These are phyloP conservation scores for Edolisoma coerulescens DNA, from an alignment of 2,113 vertebrate genomes.

Conservation along the genomic window DNA sequence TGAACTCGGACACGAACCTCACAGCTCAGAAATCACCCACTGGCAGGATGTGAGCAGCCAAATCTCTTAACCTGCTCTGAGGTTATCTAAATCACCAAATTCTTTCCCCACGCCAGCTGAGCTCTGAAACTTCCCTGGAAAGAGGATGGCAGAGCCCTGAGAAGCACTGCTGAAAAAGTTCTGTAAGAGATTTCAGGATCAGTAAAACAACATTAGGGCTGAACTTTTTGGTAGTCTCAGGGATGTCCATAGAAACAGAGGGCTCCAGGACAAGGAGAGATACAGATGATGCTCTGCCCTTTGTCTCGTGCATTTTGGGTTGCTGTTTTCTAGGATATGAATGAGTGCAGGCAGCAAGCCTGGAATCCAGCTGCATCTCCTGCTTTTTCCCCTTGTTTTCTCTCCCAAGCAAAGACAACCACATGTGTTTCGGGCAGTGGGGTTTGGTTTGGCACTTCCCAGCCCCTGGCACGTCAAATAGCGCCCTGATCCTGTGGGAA, in stretches of 20 bases:
- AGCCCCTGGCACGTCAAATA: not conserved
- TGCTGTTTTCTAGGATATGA: not conserved
- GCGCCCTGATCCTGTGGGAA: not conserved
- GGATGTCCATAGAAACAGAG: not conserved
- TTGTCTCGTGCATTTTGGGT: not conserved
- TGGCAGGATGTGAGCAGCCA: not conserved
- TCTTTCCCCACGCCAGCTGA: not conserved
- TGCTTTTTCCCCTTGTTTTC: not conserved
- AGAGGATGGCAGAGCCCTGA: not conserved
- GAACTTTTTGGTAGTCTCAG: not conserved
- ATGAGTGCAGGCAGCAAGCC: not conserved
- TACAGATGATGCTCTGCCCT: not conserved
- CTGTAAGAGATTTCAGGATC: not conserved
- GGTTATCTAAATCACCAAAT: not conserved
- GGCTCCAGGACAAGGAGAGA: not conserved
- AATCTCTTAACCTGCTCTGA: not conserved
- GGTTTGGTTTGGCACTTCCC: not conserved
- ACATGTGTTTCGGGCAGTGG: not conserved
- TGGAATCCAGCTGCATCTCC: not conserved
- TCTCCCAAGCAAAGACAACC: not conserved
- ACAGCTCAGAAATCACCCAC: not conserved
- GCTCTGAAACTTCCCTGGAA: not conserved
- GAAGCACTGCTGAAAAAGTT: not conserved
- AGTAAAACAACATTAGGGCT: not conserved
- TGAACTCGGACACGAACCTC: not conserved